phyloP scores from a whole-genome alignment of 2,113 vertebrate species.

The Platichthys stellatus region DNA sequence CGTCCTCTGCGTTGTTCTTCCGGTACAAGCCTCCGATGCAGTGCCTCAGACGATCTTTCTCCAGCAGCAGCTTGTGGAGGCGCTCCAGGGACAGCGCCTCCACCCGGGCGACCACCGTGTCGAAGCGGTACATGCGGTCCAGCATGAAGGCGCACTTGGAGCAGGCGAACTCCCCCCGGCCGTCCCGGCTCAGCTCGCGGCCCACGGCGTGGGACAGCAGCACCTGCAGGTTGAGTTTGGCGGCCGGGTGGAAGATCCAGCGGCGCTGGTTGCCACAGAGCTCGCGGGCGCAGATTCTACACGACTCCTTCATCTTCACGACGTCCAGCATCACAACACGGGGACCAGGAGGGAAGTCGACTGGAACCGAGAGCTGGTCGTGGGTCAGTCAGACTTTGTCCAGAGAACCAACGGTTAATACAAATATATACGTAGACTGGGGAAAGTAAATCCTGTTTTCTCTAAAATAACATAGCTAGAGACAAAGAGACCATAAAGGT shows the following conservation, averaged over 20 bases:
- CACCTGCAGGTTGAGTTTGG: conserved; percentile 91
- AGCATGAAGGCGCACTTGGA: conserved; percentile 97
- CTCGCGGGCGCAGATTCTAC: conserved; percentile 91
- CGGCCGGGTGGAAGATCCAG: conserved; percentile 93
- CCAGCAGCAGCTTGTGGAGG: conserved; percentile 90
- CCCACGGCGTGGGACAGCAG: conserved; percentile 92
- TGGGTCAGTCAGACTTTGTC: no score
- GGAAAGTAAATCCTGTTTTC: no score
- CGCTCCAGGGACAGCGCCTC: conserved; percentile 93
- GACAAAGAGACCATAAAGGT: no score
- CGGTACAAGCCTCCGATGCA: conserved; percentile 89
- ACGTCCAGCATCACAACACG: conserved; percentile 55
- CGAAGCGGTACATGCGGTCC: conserved; percentile 94
- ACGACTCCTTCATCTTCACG: conserved; percentile 86
- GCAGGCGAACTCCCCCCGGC: conserved; percentile 91
- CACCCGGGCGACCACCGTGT: conserved; percentile 92
- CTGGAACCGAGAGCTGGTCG: no score
- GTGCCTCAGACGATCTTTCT: conserved; percentile 92
- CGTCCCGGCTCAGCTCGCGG: conserved; percentile 87
- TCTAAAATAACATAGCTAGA: no score
- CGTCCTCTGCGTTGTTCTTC: conserved; percentile 82
- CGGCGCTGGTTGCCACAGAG: conserved; percentile 93
- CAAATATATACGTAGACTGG: no score
- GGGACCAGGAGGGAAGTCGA: background rate
- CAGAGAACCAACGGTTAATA: no score